Evolutionary conservation across 2,888 invertebrate genomes (phyloP).

Genomic region (Eumerus sabulonum): DNA sequence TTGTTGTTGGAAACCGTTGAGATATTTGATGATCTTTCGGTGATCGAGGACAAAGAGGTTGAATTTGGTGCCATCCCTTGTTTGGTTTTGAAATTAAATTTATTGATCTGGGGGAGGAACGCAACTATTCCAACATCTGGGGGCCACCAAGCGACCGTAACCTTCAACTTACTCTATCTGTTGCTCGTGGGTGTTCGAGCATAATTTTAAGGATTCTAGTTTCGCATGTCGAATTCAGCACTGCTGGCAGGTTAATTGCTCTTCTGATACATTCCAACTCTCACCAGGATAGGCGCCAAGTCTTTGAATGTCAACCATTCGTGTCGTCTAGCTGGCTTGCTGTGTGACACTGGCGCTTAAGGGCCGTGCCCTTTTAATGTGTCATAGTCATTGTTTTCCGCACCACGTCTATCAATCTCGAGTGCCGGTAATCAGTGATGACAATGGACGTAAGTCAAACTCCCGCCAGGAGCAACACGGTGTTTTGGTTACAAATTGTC

Average conservation of each 20-base stretch:
- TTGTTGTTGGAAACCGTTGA: background rate
- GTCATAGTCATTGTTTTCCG: conserved; percentile 41
- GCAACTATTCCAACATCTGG: conserved; percentile 52
- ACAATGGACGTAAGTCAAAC: conserved; percentile 33
- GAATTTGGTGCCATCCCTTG: conserved; percentile 27
- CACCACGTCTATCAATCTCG: conserved; percentile 3
- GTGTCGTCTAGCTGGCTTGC: conserved; percentile 43
- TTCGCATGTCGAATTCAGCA: conserved; percentile 24
- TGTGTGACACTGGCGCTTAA: conserved; percentile 56
- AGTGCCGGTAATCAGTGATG: conserved; percentile 39
- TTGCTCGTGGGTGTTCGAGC: conserved; percentile 12
- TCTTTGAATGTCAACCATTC: conserved; percentile 4
- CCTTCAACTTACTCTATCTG: background rate
- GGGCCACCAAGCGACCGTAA: conserved; percentile 45
- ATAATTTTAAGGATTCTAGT: conserved; percentile 20
- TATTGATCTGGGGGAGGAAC: conserved; percentile 38
- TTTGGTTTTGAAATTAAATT: conserved; percentile 51
- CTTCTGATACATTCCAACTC: conserved; percentile 7
- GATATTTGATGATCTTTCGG: conserved; percentile 9
- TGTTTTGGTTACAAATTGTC: conserved; percentile 36
- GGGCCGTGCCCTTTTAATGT: conserved; percentile 48
- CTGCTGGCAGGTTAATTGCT: conserved; percentile 30
- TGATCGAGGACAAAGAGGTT: background rate
- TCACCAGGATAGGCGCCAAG: conserved; percentile 52
- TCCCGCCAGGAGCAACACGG: conserved; percentile 41